Evolutionary conservation across 2,113 vertebrate species (phyloP).

Genomic region (Charadrius vociferus): DNA sequence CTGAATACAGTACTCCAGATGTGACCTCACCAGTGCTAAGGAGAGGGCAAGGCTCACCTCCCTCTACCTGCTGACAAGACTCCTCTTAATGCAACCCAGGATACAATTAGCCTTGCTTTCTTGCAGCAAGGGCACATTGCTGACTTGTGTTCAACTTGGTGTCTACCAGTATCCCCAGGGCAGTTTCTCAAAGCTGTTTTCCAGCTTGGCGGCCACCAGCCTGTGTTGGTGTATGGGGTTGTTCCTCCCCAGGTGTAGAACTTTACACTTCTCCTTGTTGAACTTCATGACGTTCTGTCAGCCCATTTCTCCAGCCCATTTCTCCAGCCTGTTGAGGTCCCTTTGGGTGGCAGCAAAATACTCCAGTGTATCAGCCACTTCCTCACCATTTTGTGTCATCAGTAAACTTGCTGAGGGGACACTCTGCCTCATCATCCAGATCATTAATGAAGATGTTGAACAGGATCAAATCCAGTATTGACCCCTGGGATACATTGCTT

Average conservation of each 20-base stretch:
- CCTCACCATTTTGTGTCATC: not conserved
- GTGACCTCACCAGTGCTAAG: not conserved
- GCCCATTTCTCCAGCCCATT: not conserved
- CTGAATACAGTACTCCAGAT: no score
- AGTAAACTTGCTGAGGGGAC: accelerated
- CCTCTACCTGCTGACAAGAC: not conserved
- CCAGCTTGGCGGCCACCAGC: not conserved
- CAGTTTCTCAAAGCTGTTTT: not conserved
- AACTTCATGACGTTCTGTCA: not conserved
- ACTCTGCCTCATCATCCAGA: not conserved
- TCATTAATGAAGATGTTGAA: not conserved
- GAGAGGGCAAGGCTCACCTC: not conserved
- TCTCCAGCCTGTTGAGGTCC: not conserved
- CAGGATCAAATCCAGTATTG: not conserved
- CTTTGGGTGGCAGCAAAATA: not conserved
- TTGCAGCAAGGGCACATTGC: not conserved
- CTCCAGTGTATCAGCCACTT: not conserved
- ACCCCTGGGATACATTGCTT: accelerated
- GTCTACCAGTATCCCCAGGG: not conserved
- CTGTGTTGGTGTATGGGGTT: not conserved
- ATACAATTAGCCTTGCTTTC: not conserved
- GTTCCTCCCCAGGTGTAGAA: not conserved
- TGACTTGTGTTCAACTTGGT: not conserved
- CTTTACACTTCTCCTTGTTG: not conserved
- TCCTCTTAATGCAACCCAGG: not conserved